phyloP scores from a whole-genome alignment of 1,140 invertebrate species.

The Zophobas morio region DNA sequence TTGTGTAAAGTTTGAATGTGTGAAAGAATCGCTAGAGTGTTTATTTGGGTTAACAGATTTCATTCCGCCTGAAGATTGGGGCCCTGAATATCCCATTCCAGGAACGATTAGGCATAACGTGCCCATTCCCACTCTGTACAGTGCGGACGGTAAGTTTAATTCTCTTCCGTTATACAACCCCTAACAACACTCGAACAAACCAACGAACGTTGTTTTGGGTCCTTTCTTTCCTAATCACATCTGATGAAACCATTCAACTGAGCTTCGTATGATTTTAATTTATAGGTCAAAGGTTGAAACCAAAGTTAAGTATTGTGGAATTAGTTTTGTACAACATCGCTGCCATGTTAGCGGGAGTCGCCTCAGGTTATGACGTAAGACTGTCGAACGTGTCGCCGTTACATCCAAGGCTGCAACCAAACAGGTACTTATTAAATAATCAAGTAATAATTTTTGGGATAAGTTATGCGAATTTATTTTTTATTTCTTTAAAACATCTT shows the following conservation, averaged over 20 bases:
- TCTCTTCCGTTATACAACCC: constrained; percentile 1
- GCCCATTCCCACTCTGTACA: constrained; percentile 84
- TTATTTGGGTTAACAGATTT: constrained; percentile 66
- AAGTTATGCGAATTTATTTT: too few relatives aligned
- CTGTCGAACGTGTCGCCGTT: constrained; percentile 88
- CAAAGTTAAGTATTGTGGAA: constrained; percentile 84
- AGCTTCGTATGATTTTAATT: constrained; percentile 20
- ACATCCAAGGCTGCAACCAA: constrained; percentile 83
- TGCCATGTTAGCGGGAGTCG: constrained; percentile 89
- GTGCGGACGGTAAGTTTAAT: constrained; percentile 72
- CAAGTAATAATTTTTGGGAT: too few relatives aligned
- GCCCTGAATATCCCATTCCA: constrained; percentile 75
- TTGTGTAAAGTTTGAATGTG: constrained; percentile 37
- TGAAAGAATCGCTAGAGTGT: constrained; percentile 56
- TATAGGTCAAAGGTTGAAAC: constrained; percentile 73
- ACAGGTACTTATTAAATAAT: constrained; percentile 67
- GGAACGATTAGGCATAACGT: constrained; percentile 72
- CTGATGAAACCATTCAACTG: neutral
- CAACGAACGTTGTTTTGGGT: neutral
- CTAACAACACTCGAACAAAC: constrained; percentile 3
- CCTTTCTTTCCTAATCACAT: neutral
- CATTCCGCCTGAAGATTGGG: constrained; percentile 75
- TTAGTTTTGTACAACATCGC: constrained; percentile 91
- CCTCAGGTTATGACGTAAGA: constrained; percentile 91
- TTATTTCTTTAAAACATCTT: too few relatives aligned